These are phyloP conservation scores for Anableps anableps DNA, from an alignment of 2,797 vertebrate species.

Conservation along the genomic window DNA sequence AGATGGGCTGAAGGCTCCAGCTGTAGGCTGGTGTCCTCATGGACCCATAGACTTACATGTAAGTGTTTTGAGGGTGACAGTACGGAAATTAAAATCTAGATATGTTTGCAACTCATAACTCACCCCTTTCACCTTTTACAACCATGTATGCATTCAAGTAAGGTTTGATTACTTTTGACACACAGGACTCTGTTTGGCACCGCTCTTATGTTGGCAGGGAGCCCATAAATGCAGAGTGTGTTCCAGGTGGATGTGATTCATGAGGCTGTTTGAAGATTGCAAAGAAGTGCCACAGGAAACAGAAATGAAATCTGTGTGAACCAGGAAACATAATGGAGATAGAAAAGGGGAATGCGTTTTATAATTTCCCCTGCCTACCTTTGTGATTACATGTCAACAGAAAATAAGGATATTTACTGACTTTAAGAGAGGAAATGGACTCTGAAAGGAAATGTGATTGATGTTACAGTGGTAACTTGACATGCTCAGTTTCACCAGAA, in stretches of 20 bases:
- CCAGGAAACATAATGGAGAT: not conserved
- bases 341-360: not conserved
- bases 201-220: not conserved
- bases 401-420: slow-evolving; percentile 27
- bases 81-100: not conserved
- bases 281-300: not conserved
- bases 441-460: slow-evolving; percentile 4
- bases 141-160: not conserved
- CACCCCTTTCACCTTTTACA: not conserved
- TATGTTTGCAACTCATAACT: not conserved
- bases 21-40: no score
- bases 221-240: not conserved
- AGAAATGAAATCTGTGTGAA: not conserved
- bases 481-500: slow-evolving; percentile 24
- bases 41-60: no score
- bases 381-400: slow-evolving; percentile 45
- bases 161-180: slow-evolving; percentile 4
- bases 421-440: slow-evolving; percentile 5
- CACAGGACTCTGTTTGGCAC: not conserved
- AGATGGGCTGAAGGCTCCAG: slow-evolving; percentile 15
- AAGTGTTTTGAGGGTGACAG: not conserved
- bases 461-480: slow-evolving; percentile 8
- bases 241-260: not conserved
- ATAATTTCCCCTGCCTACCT: slow-evolving; percentile 15
- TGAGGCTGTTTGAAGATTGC: not conserved